Base-by-base conservation (phyloP, 2,888 invertebrate species). In the Bruchidius siliquastri region DNA sequence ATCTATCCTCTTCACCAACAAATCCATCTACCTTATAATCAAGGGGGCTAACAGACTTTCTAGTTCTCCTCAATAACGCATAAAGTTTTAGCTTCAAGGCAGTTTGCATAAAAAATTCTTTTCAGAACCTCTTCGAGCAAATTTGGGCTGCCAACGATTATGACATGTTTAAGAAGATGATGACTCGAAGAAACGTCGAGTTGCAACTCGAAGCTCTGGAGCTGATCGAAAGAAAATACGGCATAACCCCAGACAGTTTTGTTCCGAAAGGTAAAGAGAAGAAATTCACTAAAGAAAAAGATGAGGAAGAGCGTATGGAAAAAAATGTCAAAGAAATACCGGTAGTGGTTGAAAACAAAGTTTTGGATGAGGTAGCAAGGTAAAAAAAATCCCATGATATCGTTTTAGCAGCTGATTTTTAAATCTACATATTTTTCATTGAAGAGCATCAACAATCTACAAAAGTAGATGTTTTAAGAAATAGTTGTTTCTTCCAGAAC, bases 131-230 rank as follows among this genome's bases (percentile, higher is more conserved):
- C 26, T 90, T 92, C 81, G 92, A 93, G 80, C 92, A 95, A 89
- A 94, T 97, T 75, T 95, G 96, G 94, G 96, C 97, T 0, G 96
- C 96, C 0, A 96, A 97, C 83, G 96, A 97, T 86, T 94, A 93
- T 81, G 91, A 93, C 77, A 93, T 96, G 86, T 97, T 97, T 84
- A 93, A 93, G 74, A 91, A 94, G 76, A 94, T 97, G 92, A 97
- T 97, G 97, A 94, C 93, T 8, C 95, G 96, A 84, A 93, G 95
- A 82, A 97, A 97, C 85, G 91, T 97, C 22, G 96, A 97, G 83
- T 88, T 97, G 66, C 97, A 97, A 84, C 87, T 97, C 76, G 93
- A 97, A 89, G 95, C 96, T 0, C 86, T 96, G 78, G 95, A 95
- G 85, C 88, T 96, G 81, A 93, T 96, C 72, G 95, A 95, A 83